Evolutionary conservation across 2,797 vertebrate genomes (phyloP), one percentile per base, ranked within the genome.

Genomic region (Pyrrhura leucotis): DNA sequence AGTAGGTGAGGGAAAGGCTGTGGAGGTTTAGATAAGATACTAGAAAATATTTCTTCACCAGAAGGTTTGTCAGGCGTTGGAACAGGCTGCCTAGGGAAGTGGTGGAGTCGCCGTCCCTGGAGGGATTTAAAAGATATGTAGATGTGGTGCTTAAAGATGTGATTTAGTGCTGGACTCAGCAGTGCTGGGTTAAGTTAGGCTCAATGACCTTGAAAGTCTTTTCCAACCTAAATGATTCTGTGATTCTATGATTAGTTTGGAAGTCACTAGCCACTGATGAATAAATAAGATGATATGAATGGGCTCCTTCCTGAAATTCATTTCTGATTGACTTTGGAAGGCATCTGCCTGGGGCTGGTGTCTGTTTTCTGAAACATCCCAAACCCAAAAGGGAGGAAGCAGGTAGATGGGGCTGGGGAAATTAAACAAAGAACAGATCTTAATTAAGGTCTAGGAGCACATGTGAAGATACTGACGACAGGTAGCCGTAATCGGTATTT

Each of bases 391-490:
- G 29, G 18, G 48, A 62, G 29, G 44, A 90, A 80, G 69, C 67
- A 81, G 71, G 26, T 92, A 23, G 80, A 86, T 97, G 94, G 86
- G 68, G 63, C 54, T 80, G 83, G 91, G 79, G 53, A 94, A 96
- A 96, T 94, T 96, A 95, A 96, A 97, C 87, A 93, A 95, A 96
- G 94, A 85, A 25, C 67, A 83, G 74, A 74, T 96, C 93, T 98
- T 98, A 97, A 97, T 97, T 97, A 97, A 97, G 77, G 95, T 59
- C 93, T 88, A 45, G 28, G 86, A 94, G 45, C 88, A 62, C 93
- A 85, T 93, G 12, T 42, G 69, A 94, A 91, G 82, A 48, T 48
- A 74, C 66, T 53, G 83, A 87, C 86, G 97, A 96, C 95, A 85
- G 90, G 93, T 92, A 95, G 79, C 80, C 20, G 6, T 86, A 69